Evolutionary conservation across 2,888 invertebrate genomes (phyloP).

Genomic region (Cheilosia impressa): DNA sequence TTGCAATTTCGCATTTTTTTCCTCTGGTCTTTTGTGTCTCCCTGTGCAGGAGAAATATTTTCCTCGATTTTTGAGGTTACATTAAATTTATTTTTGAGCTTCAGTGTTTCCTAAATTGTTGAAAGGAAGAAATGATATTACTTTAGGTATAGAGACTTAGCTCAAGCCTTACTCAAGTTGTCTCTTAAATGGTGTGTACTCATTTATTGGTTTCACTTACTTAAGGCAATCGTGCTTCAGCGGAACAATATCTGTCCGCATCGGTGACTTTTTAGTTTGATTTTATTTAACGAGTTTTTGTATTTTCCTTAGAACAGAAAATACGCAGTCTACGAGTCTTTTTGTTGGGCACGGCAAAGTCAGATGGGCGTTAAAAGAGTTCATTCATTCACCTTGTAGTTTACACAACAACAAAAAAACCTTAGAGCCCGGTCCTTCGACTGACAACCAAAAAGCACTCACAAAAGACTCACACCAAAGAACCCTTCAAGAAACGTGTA

Average conservation of each 20-base stretch:
- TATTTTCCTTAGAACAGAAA: too few relatives aligned
- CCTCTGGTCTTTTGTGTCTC: conserved; percentile 6
- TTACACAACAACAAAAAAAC: too few relatives aligned
- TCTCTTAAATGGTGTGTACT: neutral
- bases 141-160: neutral
- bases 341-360: too few relatives aligned
- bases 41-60: conserved; percentile 23
- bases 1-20: conserved; percentile 37
- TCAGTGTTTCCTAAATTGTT: conserved; percentile 18
- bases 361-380: too few relatives aligned
- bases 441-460: too few relatives aligned
- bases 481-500: too few relatives aligned
- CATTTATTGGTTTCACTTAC: neutral
- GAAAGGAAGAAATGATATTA: conserved; percentile 8
- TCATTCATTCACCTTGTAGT: too few relatives aligned
- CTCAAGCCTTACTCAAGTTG: neutral
- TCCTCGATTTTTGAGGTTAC: neutral
- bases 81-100: conserved; percentile 46
- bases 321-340: too few relatives aligned
- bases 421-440: too few relatives aligned
- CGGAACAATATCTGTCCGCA: neutral
- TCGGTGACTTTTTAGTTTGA: too few relatives aligned
- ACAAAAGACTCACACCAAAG: too few relatives aligned
- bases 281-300: too few relatives aligned
- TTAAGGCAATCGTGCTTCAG: neutral